These are phyloP conservation scores for Villa cingulata DNA, from an alignment of 2,888 invertebrate genomes.

Conservation along the genomic window DNA sequence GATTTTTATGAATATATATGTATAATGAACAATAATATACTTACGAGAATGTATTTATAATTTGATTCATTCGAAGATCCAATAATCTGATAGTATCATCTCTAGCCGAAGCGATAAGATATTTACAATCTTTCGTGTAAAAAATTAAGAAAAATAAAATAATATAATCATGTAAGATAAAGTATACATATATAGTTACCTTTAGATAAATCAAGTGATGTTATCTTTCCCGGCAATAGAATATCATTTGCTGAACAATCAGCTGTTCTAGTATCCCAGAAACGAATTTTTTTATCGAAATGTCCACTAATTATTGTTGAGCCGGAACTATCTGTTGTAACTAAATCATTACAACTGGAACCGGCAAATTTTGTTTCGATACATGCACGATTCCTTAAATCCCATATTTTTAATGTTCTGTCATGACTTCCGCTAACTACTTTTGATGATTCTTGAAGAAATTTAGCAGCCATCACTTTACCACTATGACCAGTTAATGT, in stretches of 20 bases:
- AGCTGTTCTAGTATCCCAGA: conserved; percentile 91
- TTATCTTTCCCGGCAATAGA: conserved; percentile 81
- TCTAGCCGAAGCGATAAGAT: conserved; percentile 80
- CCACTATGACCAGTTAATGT: conserved; percentile 62
- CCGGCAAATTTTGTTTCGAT: conserved; percentile 90
- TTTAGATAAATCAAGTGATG: conserved; percentile 83
- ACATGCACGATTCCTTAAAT: conserved; percentile 83
- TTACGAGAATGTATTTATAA: conserved; percentile 81
- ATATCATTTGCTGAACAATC: conserved; percentile 79
- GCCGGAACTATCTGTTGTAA: conserved; percentile 74
- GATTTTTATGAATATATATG: no score
- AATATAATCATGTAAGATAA: not conserved
- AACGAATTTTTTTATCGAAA: conserved; percentile 91
- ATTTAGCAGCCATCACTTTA: conserved; percentile 95
- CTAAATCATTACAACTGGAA: conserved; percentile 92
- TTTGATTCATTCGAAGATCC: conserved; percentile 88
- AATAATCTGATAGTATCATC: conserved; percentile 91
- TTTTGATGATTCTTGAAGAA: conserved; percentile 80
- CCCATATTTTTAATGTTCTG: conserved; percentile 97
- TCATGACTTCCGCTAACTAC: conserved; percentile 97
- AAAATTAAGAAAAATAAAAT: not conserved
- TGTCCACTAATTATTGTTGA: conserved; percentile 93
- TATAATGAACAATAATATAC: conserved; percentile 20
- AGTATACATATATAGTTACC: conserved; percentile 40
- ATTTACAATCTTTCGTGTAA: conserved; percentile 55